A percentile compares a stretch with the other conserved stretches of the same genome.
These are phyloP conservation scores for Pelmatolapia mariae DNA, from an alignment of 2,113 vertebrate genomes.

Conservation along the genomic window DNA sequence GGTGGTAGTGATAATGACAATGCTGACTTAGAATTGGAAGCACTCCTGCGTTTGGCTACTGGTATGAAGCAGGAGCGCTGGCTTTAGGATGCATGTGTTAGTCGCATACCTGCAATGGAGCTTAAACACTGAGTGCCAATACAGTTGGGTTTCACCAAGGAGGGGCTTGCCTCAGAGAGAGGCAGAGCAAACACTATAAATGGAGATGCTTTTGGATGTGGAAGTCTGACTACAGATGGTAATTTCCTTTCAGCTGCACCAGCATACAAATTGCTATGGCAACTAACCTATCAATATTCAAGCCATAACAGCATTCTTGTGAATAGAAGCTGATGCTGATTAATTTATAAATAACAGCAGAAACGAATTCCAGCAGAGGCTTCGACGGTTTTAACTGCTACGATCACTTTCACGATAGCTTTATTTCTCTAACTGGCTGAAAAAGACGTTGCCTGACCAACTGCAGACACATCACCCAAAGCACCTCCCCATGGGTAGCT, in stretches of 20 bases:
- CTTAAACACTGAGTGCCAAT: slow-evolving; percentile 50
- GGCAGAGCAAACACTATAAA: slow-evolving; percentile 33
- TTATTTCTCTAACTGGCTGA: neutral
- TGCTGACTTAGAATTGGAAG: slow-evolving; percentile 21
- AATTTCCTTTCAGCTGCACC: slow-evolving; percentile 41
- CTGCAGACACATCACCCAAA: slow-evolving; percentile 6
- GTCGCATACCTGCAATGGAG: slow-evolving; percentile 30
- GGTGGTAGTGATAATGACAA: slow-evolving; percentile 62
- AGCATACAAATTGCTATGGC: slow-evolving; percentile 33
- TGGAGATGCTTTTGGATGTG: slow-evolving; percentile 36
- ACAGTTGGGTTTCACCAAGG: slow-evolving; percentile 66
- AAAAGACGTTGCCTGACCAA: slow-evolving; percentile 14
- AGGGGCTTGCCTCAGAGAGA: slow-evolving; percentile 45
- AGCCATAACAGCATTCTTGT: neutral
- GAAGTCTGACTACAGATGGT: slow-evolving; percentile 30
- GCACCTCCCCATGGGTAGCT: slow-evolving; percentile 15
- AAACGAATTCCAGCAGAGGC: neutral
- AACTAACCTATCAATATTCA: slow-evolving; percentile 34
- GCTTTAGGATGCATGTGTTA: slow-evolving; percentile 40
- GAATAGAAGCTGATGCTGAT: neutral
- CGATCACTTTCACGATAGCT: neutral
- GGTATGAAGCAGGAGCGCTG: slow-evolving; percentile 51
- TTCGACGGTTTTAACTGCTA: neutral
- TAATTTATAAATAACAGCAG: neutral
- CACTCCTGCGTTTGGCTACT: slow-evolving; percentile 41